Evolutionary conservation across 2,797 vertebrate species (phyloP), one percentile per base, ranked within the genome.

Genomic region (Jordanella pulchra): DNA sequence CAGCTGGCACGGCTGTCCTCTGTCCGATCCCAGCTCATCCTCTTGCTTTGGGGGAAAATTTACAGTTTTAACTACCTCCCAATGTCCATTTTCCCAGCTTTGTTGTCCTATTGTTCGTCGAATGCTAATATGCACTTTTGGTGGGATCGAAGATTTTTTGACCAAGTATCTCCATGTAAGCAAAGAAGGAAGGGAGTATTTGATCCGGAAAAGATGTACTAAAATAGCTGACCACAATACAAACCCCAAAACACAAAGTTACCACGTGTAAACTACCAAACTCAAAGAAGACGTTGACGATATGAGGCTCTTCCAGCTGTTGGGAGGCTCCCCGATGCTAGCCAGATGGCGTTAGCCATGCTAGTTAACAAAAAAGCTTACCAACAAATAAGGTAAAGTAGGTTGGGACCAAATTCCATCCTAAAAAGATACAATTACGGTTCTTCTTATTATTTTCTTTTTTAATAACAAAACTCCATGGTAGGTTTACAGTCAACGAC

Each of bases 131-230:
- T 6, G 51, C 75, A 28, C 78, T 72, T 54, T 71, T 47, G 78
- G 80, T 81, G 65, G 27, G 66, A 35, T 39, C 27, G 23, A 65
- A 68, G 53, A 42, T 17, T 67, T 1, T 68, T 75, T 71, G 73
- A 55, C 72, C 74, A 74, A 74, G 50, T 65, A 50, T 58, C 30
- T 80, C 72, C 80, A 82, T 88, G 85, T 89, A 81, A 89, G 90
- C 89, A 90, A 86, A 32, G 30, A 76, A 61, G 60, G 27, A 45
- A 74, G 65, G 35, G 35, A 39, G 12, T 44, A 77, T 61, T 73
- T 65, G 27, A 30, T 54, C 60, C 18, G 25, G 65, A 66, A 39
- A 4, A 65, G 2, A 48, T 9, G 7, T 5, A 64, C 18, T 9
- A 64, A 55, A 45, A 72, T 55, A 47, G 25, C 30, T 18, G 11